A percentile compares a stretch with the other conserved stretches of the same genome.
Conservation (phyloP, 64 coral and sea anemone genomes). For the Actinia equina region DNA sequence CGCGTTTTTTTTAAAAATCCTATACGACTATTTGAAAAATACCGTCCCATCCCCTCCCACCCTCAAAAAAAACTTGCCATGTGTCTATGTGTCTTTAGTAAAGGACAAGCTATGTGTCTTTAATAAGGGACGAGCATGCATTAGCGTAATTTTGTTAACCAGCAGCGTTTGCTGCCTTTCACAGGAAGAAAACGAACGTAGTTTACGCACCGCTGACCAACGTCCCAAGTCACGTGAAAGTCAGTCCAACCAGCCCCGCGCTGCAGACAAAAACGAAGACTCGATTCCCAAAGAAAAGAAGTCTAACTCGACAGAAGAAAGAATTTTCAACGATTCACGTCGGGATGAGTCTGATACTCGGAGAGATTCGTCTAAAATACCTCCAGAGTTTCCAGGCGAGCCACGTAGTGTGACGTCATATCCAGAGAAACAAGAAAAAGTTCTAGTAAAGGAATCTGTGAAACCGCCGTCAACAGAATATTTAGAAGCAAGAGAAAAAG, state of each 20-base stretch:
- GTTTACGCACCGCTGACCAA: not conserved
- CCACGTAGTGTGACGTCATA: not conserved
- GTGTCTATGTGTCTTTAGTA: no score
- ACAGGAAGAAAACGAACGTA: conserved; percentile 1
- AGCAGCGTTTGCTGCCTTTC: not conserved
- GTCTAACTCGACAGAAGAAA: not conserved
- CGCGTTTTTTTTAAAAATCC: no score
- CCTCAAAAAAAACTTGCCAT: no score
- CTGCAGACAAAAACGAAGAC: not conserved
- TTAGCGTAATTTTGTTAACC: no score
- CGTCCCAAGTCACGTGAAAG: conserved; percentile 30
- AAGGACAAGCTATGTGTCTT: no score
- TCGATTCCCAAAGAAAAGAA: conserved; percentile 23
- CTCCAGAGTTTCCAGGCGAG: not conserved
- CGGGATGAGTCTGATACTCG: not conserved
- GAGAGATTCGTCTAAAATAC: not conserved
- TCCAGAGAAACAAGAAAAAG: not conserved
- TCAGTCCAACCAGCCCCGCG: not conserved
- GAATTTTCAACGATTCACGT: not conserved
- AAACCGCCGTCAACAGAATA: not conserved
- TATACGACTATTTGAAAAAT: no score
- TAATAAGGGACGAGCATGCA: not conserved
- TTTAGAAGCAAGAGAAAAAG: not conserved
- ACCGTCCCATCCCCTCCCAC: no score
- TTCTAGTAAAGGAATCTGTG: not conserved